Conservation (phyloP, 2,888 invertebrate species). For the Drosophila ezoana region DNA sequence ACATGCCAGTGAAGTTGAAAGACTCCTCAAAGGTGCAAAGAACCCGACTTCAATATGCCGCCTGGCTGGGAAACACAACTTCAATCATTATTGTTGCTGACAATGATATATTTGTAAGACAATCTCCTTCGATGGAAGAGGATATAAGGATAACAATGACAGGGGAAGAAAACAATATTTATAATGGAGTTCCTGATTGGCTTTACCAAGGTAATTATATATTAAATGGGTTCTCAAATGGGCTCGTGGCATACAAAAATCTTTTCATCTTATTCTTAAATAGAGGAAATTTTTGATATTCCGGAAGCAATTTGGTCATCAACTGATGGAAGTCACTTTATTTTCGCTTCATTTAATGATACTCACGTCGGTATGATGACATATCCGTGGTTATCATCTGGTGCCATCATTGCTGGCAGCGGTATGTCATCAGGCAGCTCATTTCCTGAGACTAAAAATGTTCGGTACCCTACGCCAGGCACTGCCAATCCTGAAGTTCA, state of each 20-base stretch:
- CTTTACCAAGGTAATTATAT: constrained; percentile 94
- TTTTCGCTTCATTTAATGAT: constrained; percentile 95
- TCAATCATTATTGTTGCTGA: constrained; percentile 92
- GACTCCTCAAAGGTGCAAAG: constrained; percentile 89
- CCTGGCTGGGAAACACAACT: constrained; percentile 92
- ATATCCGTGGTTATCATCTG: constrained; percentile 93
- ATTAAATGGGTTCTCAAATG: not conserved
- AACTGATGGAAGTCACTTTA: constrained; percentile 91
- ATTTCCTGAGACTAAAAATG: constrained; percentile 92
- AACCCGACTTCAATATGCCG: constrained; percentile 92
- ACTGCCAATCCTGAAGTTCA: constrained; percentile 93
- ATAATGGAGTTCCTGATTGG: constrained; percentile 98
- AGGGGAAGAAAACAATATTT: constrained; percentile 91
- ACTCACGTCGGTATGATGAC: constrained; percentile 90
- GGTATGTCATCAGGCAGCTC: constrained; percentile 87
- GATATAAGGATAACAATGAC: constrained; percentile 91
- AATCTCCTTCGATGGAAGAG: constrained; percentile 89
- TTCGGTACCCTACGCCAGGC: constrained; percentile 95
- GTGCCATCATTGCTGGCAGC: constrained; percentile 87
- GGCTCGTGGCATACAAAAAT: too few relatives aligned
- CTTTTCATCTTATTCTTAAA: too few relatives aligned
- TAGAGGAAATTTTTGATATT: constrained; percentile 94
- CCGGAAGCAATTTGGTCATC: constrained; percentile 95
- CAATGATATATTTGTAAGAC: constrained; percentile 95
- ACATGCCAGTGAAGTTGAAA: constrained; percentile 93